Conservation (phyloP, 2,888 invertebrate species). For the Platynereis dumerilii region DNA sequence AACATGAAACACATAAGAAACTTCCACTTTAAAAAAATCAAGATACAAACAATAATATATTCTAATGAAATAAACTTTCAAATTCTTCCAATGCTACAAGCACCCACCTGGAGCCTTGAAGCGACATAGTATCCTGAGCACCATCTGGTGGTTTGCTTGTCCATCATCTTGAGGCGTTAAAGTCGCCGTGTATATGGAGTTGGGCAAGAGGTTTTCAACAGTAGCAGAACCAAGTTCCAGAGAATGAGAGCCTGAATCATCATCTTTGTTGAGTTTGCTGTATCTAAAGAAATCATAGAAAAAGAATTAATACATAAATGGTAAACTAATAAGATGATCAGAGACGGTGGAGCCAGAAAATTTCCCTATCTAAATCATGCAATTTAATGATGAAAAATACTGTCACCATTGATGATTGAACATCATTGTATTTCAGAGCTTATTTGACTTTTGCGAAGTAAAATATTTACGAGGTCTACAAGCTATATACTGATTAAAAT, state of each 20-base stretch:
- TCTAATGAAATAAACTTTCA: neutral
- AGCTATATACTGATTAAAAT: too few species aligned
- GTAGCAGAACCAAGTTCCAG: slow-evolving; percentile 94
- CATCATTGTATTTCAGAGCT: too few species aligned
- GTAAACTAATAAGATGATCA: too few species aligned
- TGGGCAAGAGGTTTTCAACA: slow-evolving; percentile 92
- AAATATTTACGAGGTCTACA: too few species aligned
- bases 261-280: slow-evolving; percentile 93
- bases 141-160: slow-evolving; percentile 90
- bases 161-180: slow-evolving; percentile 48
- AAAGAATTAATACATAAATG: too few species aligned
- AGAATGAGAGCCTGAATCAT: slow-evolving; percentile 96
- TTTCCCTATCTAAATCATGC: too few species aligned
- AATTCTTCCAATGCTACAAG: too few species aligned
- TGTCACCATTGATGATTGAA: too few species aligned
- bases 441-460: too few species aligned
- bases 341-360: too few species aligned
- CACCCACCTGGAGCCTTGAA: slow-evolving; percentile 67
- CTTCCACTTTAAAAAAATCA: neutral
- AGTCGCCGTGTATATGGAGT: slow-evolving; percentile 81
- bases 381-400: too few species aligned
- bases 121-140: slow-evolving; percentile 91
- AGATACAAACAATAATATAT: neutral
- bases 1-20: neutral
- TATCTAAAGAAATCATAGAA: slow-evolving; percentile 73